A percentile compares a stretch with the other conserved stretches of the same genome.
phyloP scores from a whole-genome alignment of 2,113 vertebrate genomes.

The Nycticebus coucang region DNA sequence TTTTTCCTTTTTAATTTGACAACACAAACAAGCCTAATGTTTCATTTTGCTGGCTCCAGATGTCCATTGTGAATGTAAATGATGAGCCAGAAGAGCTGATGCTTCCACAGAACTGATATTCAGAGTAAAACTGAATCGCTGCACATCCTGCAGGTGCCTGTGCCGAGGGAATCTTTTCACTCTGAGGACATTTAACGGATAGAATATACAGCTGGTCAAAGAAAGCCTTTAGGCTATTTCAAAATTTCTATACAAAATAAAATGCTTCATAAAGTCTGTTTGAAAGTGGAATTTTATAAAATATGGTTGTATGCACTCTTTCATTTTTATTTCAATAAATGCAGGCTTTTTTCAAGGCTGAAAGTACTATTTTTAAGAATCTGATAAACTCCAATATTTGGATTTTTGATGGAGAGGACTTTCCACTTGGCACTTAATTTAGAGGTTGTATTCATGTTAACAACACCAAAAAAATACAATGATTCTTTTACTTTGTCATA shows the following conservation, averaged over 20 bases:
- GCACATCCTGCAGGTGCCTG: slow-evolving; percentile 82
- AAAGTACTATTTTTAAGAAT: slow-evolving; percentile 63
- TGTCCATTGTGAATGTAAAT: slow-evolving; percentile 82
- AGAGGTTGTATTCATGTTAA: slow-evolving; percentile 28
- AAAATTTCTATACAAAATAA: slow-evolving; percentile 77
- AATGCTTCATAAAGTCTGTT: slow-evolving; percentile 76
- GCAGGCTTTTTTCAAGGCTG: neutral
- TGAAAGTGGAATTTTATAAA: slow-evolving; percentile 72
- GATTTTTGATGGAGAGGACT: neutral
- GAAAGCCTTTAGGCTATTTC: slow-evolving; percentile 81
- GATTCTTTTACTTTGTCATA: slow-evolving; percentile 38
- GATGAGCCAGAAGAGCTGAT: slow-evolving; percentile 74
- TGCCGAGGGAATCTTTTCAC: slow-evolving; percentile 76
- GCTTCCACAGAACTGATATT: slow-evolving; percentile 62
- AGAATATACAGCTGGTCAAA: slow-evolving; percentile 82
- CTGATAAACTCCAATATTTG: slow-evolving; percentile 53
- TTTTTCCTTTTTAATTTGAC: slow-evolving; percentile 71
- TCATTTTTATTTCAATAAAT: slow-evolving; percentile 70
- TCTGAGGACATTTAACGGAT: slow-evolving; percentile 75
- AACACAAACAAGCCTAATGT: slow-evolving; percentile 78
- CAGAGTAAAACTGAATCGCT: slow-evolving; percentile 61
- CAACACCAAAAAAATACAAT: slow-evolving; percentile 43
- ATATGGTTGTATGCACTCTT: slow-evolving; percentile 57
- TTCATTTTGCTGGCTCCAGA: slow-evolving; percentile 81
- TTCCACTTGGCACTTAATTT: slow-evolving; percentile 19